These are phyloP conservation scores for Pelecanoides urinatrix DNA, from an alignment of 2,113 vertebrate species.

Conservation along the genomic window DNA sequence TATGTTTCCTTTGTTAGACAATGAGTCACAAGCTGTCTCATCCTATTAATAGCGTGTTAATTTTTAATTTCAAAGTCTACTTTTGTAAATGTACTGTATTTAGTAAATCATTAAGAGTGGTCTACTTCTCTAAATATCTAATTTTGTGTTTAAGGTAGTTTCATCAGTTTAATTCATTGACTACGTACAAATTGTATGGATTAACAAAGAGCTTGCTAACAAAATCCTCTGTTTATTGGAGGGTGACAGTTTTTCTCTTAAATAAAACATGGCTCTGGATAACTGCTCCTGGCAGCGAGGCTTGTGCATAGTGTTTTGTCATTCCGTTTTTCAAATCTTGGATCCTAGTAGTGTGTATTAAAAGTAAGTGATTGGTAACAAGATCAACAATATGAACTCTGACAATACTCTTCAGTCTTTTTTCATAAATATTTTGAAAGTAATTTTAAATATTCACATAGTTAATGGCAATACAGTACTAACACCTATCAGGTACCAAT, in stretches of 20 bases:
- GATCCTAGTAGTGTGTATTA: background rate
- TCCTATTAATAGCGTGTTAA: conserved; percentile 48
- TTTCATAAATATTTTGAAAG: background rate
- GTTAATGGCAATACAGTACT: background rate
- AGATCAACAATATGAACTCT: background rate
- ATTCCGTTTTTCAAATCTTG: background rate
- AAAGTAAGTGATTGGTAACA: background rate
- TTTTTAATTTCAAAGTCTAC: conserved; percentile 32
- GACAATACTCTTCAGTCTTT: background rate
- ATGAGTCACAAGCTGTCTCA: conserved; percentile 34
- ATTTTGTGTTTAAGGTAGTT: background rate
- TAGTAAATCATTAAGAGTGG: background rate
- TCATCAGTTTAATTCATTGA: background rate
- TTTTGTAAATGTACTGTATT: conserved; percentile 12
- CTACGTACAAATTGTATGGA: background rate
- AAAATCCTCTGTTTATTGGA: background rate
- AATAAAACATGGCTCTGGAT: background rate
- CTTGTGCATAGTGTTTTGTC: background rate
- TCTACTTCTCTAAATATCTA: background rate
- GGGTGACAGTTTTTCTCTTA: background rate
- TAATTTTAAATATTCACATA: background rate
- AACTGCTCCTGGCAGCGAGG: background rate
- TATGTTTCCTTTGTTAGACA: conserved; percentile 26
- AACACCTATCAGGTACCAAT: background rate
- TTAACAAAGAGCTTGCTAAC: background rate